Conservation (phyloP, 2,888 invertebrate species). For the Neelides folsomi region DNA sequence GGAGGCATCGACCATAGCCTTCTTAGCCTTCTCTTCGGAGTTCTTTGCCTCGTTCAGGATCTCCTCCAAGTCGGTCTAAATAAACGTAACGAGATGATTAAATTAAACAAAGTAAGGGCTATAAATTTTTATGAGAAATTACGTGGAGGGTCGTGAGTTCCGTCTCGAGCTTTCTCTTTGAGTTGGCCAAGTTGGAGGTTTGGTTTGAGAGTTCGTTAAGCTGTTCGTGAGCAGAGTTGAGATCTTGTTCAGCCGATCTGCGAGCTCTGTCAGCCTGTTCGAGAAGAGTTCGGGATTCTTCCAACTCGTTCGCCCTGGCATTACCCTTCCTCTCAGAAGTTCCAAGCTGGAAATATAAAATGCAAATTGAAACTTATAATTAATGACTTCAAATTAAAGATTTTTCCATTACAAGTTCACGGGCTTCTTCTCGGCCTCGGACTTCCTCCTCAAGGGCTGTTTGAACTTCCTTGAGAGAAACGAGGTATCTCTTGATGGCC, state of each 20-base stretch:
- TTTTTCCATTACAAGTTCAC: conserved; percentile 50
- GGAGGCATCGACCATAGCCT: conserved; percentile 45
- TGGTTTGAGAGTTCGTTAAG: conserved; percentile 45
- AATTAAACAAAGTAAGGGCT: too few relatives aligned
- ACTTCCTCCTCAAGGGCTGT: conserved; percentile 95
- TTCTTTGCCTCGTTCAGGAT: conserved; percentile 22
- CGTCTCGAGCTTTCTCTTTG: conserved; percentile 92
- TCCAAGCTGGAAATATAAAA: conserved; percentile 52
- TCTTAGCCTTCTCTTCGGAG: conserved; percentile 38
- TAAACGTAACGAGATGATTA: too few relatives aligned
- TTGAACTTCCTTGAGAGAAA: conserved; percentile 92
- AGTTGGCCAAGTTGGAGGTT: conserved; percentile 15
- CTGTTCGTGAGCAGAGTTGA: conserved; percentile 78
- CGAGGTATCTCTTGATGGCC: conserved; percentile 54
- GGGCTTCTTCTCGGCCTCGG: conserved; percentile 91
- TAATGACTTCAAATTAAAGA: too few relatives aligned
- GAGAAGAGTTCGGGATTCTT: conserved; percentile 90
- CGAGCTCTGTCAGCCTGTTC: conserved; percentile 98
- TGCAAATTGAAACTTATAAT: too few relatives aligned
- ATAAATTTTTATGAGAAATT: too few relatives aligned
- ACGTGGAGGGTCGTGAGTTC: conserved; percentile 42
- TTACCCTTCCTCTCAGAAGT: conserved; percentile 95
- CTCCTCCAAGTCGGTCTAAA: conserved; percentile 40
- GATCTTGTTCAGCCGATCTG: conserved; percentile 93
- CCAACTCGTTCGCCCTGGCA: conserved; percentile 93